These are phyloP conservation scores for Dromiciops gliroides DNA, from an alignment of 2,113 vertebrate genomes.

Conservation along the genomic window DNA sequence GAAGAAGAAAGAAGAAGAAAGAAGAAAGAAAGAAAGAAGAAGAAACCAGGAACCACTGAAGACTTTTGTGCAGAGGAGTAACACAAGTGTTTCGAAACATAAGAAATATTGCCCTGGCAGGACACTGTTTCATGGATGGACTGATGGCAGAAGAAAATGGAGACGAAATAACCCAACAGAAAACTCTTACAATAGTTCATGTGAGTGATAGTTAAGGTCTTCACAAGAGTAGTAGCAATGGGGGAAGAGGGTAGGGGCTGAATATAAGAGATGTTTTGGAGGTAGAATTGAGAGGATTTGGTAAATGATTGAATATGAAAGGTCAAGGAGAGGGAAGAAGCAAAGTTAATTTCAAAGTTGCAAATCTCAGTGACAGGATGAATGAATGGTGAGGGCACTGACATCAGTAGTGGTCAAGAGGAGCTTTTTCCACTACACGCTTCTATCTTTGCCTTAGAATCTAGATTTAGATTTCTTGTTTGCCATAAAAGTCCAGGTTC, in stretches of 20 bases:
- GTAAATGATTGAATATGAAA: neutral
- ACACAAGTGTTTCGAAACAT: no score
- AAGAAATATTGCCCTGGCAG: no score
- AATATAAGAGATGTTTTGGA: neutral
- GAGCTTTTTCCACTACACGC: neutral
- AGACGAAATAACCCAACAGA: neutral
- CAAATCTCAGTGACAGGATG: neutral
- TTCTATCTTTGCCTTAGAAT: neutral
- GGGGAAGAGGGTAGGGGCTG: neutral
- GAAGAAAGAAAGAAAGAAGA: no score
- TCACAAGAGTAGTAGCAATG: neutral
- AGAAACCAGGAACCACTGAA: no score
- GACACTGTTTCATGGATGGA: neutral
- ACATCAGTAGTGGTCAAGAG: neutral
- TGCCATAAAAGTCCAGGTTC: neutral
- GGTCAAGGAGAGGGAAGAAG: neutral
- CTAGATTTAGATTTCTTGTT: neutral
- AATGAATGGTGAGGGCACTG: no score
- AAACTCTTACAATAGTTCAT: neutral
- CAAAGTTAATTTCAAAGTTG: neutral
- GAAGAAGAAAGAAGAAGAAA: no score
- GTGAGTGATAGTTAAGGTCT: neutral
- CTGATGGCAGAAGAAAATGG: neutral
- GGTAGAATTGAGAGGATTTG: neutral
- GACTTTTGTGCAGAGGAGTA: no score